These are phyloP conservation scores for Haliclystus octoradiatus DNA, from an alignment of 30 jellyfish, hydroid and myxozoan species.

Conservation along the genomic window DNA sequence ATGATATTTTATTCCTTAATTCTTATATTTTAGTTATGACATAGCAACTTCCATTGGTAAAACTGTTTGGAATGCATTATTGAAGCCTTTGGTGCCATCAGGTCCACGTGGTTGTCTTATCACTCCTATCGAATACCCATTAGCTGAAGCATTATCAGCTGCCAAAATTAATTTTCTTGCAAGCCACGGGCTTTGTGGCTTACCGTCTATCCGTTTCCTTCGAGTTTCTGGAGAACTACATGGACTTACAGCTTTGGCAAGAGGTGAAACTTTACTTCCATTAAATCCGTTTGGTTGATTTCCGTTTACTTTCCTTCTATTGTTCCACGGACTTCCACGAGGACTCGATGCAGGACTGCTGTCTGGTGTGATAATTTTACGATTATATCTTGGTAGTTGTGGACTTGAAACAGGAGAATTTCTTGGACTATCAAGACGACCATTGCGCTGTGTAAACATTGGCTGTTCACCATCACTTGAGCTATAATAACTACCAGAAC, in stretches of 20 bases:
- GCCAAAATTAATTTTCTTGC: conserved; percentile 41
- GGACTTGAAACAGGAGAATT: too few relatives aligned
- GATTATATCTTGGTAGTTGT: too few relatives aligned
- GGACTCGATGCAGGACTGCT: conserved; percentile 1
- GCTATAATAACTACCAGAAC: too few relatives aligned
- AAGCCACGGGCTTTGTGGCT: conserved; percentile 91
- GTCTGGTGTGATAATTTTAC: too few relatives aligned
- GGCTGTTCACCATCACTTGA: too few relatives aligned
- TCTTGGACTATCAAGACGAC: too few relatives aligned
- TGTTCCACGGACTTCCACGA: conserved; percentile 6
- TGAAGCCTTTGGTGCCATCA: conserved; percentile 93
- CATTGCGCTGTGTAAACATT: too few relatives aligned
- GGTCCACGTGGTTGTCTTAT: conserved; percentile 98
- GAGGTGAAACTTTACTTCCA: conserved; percentile 68
- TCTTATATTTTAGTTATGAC: too few relatives aligned
- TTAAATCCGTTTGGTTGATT: not conserved
- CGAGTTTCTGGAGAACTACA: conserved; percentile 75
- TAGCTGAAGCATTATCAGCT: conserved; percentile 30
- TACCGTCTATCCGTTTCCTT: conserved; percentile 27
- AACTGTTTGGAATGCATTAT: too few relatives aligned
- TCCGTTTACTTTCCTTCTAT: not conserved
- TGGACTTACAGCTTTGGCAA: conserved; percentile 66
- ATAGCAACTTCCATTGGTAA: too few relatives aligned
- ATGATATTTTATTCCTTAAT: too few relatives aligned
- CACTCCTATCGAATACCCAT: conserved; percentile 60